Evolutionary conservation across 2,113 vertebrate genomes (phyloP).

Genomic region (Actinemys pallida): DNA sequence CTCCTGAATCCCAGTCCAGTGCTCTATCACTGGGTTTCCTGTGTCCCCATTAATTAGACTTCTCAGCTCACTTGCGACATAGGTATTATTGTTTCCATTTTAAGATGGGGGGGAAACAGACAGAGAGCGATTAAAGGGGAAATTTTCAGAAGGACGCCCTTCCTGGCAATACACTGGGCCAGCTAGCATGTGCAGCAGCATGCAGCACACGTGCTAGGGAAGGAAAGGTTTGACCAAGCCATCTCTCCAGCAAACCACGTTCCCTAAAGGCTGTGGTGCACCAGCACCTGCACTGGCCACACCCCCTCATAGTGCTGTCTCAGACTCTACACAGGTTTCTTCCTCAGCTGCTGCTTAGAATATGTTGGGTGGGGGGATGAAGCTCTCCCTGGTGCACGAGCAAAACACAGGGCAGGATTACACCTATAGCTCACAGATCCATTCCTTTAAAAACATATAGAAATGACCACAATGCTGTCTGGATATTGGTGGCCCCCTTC

Average conservation of each 20-base stretch:
- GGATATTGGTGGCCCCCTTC: background rate
- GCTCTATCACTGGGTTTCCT: background rate
- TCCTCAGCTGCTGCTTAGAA: background rate
- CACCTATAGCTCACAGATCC: background rate
- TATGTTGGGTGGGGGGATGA: background rate
- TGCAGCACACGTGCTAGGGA: background rate
- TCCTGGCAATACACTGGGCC: background rate
- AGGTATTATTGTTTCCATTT: background rate
- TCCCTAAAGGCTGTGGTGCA: background rate
- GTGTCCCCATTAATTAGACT: background rate
- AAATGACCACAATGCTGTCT: background rate
- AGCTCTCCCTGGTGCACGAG: background rate
- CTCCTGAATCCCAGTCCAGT: accelerated
- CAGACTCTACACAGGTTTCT: background rate
- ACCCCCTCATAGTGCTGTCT: background rate
- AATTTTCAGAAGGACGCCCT: background rate
- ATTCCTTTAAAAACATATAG: background rate
- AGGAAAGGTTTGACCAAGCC: background rate
- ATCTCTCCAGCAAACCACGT: background rate
- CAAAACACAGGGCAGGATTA: background rate
- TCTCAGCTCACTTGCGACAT: background rate
- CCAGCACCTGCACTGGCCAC: background rate
- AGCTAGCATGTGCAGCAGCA: background rate
- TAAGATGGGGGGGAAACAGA: background rate
- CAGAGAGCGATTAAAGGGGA: background rate